Conservation (phyloP, 2,113 vertebrate genomes). For the Barnardius zonarius region DNA sequence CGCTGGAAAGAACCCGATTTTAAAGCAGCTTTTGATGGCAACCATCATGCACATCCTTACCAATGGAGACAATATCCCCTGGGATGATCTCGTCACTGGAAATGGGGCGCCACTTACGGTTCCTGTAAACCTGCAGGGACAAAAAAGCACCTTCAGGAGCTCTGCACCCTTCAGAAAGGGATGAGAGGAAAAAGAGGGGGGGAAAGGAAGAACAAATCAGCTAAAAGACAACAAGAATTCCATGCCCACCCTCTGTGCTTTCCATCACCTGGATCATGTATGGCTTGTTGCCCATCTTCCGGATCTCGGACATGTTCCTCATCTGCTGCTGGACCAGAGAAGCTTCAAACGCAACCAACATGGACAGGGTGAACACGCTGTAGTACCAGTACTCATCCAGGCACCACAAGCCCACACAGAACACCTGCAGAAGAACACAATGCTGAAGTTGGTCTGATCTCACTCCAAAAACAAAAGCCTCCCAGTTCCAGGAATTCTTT, state of each 20-base stretch:
- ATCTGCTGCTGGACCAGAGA: conserved; percentile 97
- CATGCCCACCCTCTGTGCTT: too few relatives aligned
- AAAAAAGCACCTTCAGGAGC: neutral
- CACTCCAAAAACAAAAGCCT: neutral
- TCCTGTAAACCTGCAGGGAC: conserved; percentile 86
- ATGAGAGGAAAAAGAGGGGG: neutral
- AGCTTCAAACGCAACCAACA: conserved; percentile 95
- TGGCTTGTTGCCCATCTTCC: conserved; percentile 94
- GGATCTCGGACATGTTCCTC: conserved; percentile 94
- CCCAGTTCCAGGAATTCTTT: too few relatives aligned
- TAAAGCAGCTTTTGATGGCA: neutral
- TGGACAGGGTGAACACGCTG: conserved; percentile 95
- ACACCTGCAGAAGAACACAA: conserved; percentile 76
- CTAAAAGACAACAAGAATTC: too few relatives aligned
- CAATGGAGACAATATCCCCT: conserved; percentile 91
- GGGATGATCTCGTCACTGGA: conserved; percentile 92
- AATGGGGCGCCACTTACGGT: conserved; percentile 92
- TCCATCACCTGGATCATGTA: conserved; percentile 88
- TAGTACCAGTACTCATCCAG: conserved; percentile 99
- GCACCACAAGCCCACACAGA: conserved; percentile 96
- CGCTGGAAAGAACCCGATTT: rapidly evolving
- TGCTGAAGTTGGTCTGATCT: neutral
- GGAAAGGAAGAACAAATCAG: neutral
- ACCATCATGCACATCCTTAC: conserved; percentile 45
- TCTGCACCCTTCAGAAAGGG: rapidly evolving